Evolutionary conservation across 1,140 invertebrate species (phyloP).

Genomic region (Octopus bimaculoides): DNA sequence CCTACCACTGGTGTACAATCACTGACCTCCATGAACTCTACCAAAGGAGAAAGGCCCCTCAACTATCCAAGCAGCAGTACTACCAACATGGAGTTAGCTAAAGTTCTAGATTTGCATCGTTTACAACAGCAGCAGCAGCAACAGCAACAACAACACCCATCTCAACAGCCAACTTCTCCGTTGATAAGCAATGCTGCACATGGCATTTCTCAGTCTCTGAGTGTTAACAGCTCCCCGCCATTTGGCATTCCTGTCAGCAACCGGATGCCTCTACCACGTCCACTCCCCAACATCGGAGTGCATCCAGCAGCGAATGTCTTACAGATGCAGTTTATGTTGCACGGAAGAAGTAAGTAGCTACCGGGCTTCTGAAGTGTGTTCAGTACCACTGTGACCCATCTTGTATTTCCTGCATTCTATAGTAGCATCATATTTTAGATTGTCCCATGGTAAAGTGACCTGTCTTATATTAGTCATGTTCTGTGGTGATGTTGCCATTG

Average conservation of each 20-base stretch:
- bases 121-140: conserved; percentile 27
- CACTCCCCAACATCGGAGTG: background rate
- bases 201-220: conserved; percentile 21
- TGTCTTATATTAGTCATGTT: too few relatives aligned
- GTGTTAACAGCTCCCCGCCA: conserved; percentile 12
- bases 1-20: too few relatives aligned
- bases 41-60: too few relatives aligned
- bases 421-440: too few relatives aligned
- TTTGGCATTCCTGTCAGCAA: conserved; percentile 39
- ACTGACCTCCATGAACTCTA: too few relatives aligned
- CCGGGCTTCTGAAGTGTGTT: too few relatives aligned
- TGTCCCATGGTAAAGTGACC: too few relatives aligned
- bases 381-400: too few relatives aligned
- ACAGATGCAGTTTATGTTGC: conserved; percentile 44
- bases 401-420: too few relatives aligned
- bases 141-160: conserved; percentile 18
- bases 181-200: conserved; percentile 27
- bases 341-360: conserved; percentile 11
- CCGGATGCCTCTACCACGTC: conserved; percentile 27
- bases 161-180: conserved; percentile 22
- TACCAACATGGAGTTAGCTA: conserved; percentile 27
- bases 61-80: conserved; percentile 9
- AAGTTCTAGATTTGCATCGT: conserved; percentile 31
- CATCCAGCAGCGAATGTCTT: conserved; percentile 26
- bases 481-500: too few relatives aligned